Base-by-base conservation (phyloP, 2,888 invertebrate genomes). In the Drosophila nigricruria region DNA sequence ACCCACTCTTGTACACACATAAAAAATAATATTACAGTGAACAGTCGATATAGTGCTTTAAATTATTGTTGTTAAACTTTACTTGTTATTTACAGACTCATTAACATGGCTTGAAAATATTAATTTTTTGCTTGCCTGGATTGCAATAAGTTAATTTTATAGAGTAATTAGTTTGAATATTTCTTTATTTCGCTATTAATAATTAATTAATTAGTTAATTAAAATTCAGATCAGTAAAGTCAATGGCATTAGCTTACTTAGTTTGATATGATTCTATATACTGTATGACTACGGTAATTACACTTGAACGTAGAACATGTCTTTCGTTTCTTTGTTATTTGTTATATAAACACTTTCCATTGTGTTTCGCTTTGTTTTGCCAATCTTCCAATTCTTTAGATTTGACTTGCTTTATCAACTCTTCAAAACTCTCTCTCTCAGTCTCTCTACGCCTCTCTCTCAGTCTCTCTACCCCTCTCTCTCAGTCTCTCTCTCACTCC, bases 351-450 rank as follows among this genome's bases (percentile, higher is more conserved):
- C 34, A 34, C 14, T 56, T 45, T 56, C 54, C 30, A 20, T 54
- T 45, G 20, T 18, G 23, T n/a, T 38, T 47, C 4, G n/a, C 63
- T 40, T 54, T 54, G 20, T 50, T 58, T 40, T 47, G 57, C 25
- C 32, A 57, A 65, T 12, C 16, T 16, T 32, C 16, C 36, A 45
- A 58, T 9, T 42, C 40, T 49, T 20, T 20, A 38, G 8, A 30
- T 9, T 3, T 30, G 20, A 9, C 18, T 5, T 27, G 50, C 54
- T 53, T 40, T 70, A 58, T 70, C 42, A 50, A 14, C 23, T 14
- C n/a, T 34, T 20, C 20, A 8, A 8, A 18, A 5, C n/a, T 47
- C 10, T 14, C 5, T n/a, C 2, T 9, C 10, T 45, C n/a, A n/a
- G n/a, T n/a, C 45, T 25, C 23, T 25, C 4, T 5, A n/a, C n/a